These are phyloP conservation scores for Phorcus lineatus DNA, from an alignment of 2,888 invertebrate genomes.

Conservation along the genomic window DNA sequence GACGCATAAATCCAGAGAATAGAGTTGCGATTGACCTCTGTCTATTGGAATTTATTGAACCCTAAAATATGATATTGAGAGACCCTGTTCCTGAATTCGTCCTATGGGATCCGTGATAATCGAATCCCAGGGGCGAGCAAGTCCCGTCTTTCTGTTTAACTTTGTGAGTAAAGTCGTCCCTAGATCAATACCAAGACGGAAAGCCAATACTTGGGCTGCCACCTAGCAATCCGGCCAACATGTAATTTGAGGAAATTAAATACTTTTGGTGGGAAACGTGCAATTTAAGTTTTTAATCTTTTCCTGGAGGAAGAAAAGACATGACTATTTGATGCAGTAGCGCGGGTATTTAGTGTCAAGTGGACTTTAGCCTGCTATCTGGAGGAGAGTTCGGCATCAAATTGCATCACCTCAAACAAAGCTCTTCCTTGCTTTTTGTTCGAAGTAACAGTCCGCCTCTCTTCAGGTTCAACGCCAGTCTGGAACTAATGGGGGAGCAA, in stretches of 20 bases:
- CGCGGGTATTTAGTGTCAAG: conserved; percentile 16
- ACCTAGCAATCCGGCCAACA: conserved; percentile 4
- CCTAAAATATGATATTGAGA: conserved; percentile 21
- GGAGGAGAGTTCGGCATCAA: background rate
- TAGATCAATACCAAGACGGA: background rate
- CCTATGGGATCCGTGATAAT: conserved; percentile 15
- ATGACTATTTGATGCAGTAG: conserved; percentile 7
- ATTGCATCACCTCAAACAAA: conserved; percentile 16
- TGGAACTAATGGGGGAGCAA: too few relatives aligned
- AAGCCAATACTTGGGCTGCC: conserved; percentile 1
- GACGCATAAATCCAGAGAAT: conserved; percentile 17
- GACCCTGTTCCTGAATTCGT: conserved; percentile 9
- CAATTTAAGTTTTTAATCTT: conserved; percentile 22
- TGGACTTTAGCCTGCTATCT: background rate
- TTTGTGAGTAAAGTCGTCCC: background rate
- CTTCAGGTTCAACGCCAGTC: background rate
- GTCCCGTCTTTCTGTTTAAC: conserved; percentile 16
- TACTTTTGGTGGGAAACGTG: conserved; percentile 20
- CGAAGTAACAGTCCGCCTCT: background rate
- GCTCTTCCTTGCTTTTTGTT: conserved; percentile 11
- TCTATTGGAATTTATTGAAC: conserved; percentile 15
- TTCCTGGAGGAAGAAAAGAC: conserved; percentile 16
- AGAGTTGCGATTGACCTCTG: conserved; percentile 9
- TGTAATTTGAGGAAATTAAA: conserved; percentile 22
- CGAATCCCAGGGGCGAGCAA: conserved; percentile 4